Evolutionary conservation across 2,888 invertebrate genomes (phyloP).

Genomic region (Xestia c-nigrum): DNA sequence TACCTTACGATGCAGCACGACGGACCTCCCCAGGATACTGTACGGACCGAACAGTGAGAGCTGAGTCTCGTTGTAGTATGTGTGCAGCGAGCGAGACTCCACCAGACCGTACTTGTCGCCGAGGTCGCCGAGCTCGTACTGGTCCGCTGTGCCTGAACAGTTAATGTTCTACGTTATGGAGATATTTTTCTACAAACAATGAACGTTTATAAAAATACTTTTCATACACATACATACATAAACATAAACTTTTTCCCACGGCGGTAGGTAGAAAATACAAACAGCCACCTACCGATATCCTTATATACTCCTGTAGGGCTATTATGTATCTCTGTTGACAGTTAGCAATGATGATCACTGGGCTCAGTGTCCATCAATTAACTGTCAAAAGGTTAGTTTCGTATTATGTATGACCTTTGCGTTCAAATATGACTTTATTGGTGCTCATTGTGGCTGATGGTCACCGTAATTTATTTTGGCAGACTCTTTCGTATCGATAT

Average conservation of each 20-base stretch:
- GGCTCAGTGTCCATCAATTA: too few species aligned
- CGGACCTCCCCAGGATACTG: conserved; percentile 96
- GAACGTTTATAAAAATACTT: background rate
- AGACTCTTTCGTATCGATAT: too few species aligned
- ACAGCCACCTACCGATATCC: background rate
- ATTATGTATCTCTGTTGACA: too few species aligned
- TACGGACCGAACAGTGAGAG: conserved; percentile 95
- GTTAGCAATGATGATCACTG: too few species aligned
- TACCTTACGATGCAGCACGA: conserved; percentile 94
- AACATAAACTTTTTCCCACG: background rate
- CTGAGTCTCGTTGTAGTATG: conserved; percentile 94
- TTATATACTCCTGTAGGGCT: background rate
- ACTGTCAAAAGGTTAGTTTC: too few species aligned
- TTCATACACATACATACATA: background rate
- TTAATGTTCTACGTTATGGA: background rate
- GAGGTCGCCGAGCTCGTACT: conserved; percentile 96
- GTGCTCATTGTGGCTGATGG: too few species aligned
- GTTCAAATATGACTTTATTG: too few species aligned
- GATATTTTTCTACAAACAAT: background rate
- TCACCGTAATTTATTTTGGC: too few species aligned
- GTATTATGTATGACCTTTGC: too few species aligned
- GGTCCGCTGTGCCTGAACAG: conserved; percentile 93
- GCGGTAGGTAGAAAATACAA: background rate
- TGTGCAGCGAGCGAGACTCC: conserved; percentile 90
- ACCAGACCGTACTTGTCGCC: conserved; percentile 96